phyloP scores from a whole-genome alignment of 1,140 invertebrate species.

The Reticulitermes speratus region DNA sequence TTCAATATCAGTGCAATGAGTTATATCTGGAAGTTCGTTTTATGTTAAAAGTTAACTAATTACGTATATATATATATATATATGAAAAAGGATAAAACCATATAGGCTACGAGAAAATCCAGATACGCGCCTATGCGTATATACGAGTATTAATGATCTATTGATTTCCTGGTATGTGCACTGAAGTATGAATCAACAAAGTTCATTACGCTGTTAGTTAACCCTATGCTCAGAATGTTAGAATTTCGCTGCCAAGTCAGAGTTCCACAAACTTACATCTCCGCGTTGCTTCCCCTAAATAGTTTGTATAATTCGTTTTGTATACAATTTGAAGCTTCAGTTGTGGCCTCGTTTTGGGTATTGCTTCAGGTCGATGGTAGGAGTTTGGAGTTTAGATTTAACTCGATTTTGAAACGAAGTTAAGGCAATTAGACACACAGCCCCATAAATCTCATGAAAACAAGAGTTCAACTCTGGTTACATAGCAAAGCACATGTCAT shows the following conservation, averaged over 20 bases:
- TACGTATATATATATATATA: too few relatives aligned
- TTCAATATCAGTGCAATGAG: too few relatives aligned
- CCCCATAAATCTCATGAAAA: background rate
- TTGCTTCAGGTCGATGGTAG: constrained; percentile 1
- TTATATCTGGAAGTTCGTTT: too few relatives aligned
- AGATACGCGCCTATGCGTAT: too few relatives aligned
- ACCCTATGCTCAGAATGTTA: background rate
- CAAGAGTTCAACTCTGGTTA: background rate
- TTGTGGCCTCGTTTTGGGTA: constrained; percentile 1
- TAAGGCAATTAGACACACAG: background rate
- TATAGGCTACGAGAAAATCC: too few relatives aligned
- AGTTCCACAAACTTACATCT: background rate
- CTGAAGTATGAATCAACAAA: too few relatives aligned
- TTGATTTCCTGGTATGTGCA: too few relatives aligned
- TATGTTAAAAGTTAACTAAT: too few relatives aligned
- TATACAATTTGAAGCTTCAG: background rate
- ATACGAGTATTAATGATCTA: too few relatives aligned
- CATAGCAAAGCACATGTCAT: background rate
- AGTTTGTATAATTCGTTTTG: constrained; percentile 3
- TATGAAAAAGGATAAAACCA: too few relatives aligned
- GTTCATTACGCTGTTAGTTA: background rate
- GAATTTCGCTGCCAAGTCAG: background rate
- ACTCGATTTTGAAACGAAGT: constrained; percentile 7
- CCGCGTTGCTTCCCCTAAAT: background rate
- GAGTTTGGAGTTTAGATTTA: background rate